Conservation (phyloP, 2,113 vertebrate genomes). For the Cyprinodon tularosa region DNA sequence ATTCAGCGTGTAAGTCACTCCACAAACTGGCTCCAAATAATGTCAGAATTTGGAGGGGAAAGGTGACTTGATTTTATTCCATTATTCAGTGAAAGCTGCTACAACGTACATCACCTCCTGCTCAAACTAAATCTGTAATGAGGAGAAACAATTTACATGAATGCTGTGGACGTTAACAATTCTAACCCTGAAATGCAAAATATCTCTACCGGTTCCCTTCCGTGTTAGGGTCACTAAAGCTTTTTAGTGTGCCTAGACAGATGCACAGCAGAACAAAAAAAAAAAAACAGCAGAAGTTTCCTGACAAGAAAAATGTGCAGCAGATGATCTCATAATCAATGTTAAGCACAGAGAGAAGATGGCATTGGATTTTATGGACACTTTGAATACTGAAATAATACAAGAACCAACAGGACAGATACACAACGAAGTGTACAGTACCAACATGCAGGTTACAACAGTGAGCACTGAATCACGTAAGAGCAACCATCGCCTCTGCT, state of each 20-base stretch:
- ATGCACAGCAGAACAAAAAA: slow-evolving; percentile 35
- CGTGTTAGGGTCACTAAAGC: slow-evolving; percentile 16
- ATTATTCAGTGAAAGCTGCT: slow-evolving; percentile 26
- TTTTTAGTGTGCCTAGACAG: slow-evolving; percentile 3
- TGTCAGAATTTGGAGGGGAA: background rate
- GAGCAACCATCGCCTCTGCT: slow-evolving; percentile 16
- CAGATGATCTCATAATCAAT: slow-evolving; percentile 29
- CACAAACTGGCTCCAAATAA: background rate
- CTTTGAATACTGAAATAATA: slow-evolving; percentile 51
- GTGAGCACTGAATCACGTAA: slow-evolving; percentile 15
- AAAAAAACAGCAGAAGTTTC: slow-evolving; percentile 23
- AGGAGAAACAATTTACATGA: slow-evolving; percentile 7
- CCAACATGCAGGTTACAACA: slow-evolving; percentile 44
- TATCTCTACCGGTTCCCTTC: background rate
- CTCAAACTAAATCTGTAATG: slow-evolving; percentile 12
- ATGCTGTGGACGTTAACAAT: background rate
- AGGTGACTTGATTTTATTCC: background rate
- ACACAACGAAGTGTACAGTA: slow-evolving; percentile 25
- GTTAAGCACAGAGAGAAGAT: slow-evolving; percentile 28
- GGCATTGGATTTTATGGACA: slow-evolving; percentile 4
- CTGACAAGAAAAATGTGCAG: slow-evolving; percentile 31
- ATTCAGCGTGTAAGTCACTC: slow-evolving; percentile 5
- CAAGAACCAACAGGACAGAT: slow-evolving; percentile 13
- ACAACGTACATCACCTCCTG: slow-evolving; percentile 26
- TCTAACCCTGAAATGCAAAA: slow-evolving; percentile 29